Evolutionary conservation across 2,113 vertebrate genomes (phyloP).

Genomic region (Aviceda subcristata): DNA sequence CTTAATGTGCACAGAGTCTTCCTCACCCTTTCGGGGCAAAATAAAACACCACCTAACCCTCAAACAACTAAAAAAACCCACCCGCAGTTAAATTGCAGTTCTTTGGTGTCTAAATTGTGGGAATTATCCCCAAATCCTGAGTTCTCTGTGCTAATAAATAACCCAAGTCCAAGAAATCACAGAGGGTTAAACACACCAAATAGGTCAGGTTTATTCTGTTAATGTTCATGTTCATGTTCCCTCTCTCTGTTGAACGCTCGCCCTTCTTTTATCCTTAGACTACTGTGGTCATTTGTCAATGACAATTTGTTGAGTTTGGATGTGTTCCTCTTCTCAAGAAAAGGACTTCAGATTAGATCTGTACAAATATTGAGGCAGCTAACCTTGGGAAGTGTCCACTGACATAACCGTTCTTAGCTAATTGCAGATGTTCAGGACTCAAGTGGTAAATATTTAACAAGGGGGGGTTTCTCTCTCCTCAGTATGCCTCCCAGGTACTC

Average conservation of each 20-base stretch:
- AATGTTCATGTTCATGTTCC: slow-evolving; percentile 1
- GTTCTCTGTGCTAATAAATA: background rate
- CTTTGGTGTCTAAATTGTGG: background rate
- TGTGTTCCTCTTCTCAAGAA: background rate
- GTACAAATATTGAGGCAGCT: slow-evolving; percentile 18
- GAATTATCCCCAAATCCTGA: background rate
- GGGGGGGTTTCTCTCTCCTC: background rate
- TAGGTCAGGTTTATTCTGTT: background rate
- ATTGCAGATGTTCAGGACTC: slow-evolving; percentile 53
- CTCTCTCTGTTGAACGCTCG: slow-evolving; percentile 12
- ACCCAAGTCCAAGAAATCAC: background rate
- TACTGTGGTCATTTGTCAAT: slow-evolving; percentile 42
- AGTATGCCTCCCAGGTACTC: background rate
- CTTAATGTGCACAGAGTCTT: slow-evolving; percentile 47
- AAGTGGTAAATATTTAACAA: slow-evolving; percentile 38
- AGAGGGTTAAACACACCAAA: background rate
- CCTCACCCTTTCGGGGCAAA: slow-evolving; percentile 5
- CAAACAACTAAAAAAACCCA: background rate
- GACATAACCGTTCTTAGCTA: slow-evolving; percentile 62
- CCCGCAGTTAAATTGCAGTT: background rate
- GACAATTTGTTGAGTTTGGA: slow-evolving; percentile 46
- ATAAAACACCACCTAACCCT: background rate
- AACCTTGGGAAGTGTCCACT: slow-evolving; percentile 53
- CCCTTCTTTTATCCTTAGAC: slow-evolving; percentile 22
- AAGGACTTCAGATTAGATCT: slow-evolving; percentile 47